Percentiles rank a stretch among this genome's conserved stretches.
Evolutionary conservation across 1,140 invertebrate genomes (phyloP).

Genomic region (Brachionus paranguensis): DNA sequence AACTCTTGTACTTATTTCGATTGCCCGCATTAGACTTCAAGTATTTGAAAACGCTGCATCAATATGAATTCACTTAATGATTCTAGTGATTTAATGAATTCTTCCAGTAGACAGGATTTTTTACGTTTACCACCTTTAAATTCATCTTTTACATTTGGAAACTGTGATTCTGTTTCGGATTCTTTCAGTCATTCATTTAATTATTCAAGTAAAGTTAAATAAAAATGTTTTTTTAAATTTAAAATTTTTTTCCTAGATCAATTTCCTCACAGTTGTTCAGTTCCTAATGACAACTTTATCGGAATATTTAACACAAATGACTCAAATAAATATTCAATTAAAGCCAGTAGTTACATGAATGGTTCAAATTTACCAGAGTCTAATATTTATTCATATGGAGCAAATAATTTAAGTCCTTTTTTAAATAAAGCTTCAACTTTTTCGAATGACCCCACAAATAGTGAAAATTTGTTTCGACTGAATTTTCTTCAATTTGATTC

Average conservation of each 20-base stretch:
- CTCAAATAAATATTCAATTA: not conserved
- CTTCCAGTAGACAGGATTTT: constrained; percentile 16
- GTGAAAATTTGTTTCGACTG: not conserved
- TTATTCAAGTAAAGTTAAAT: not conserved
- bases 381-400: not conserved
- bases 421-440: not conserved
- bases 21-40: not conserved
- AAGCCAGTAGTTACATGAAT: not conserved
- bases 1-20: constrained; percentile 28
- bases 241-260: not conserved
- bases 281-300: not conserved
- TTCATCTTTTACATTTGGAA: not conserved
- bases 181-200: not conserved
- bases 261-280: not conserved
- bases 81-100: not conserved
- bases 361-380: not conserved
- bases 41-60: not conserved
- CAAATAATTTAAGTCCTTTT: not conserved
- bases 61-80: not conserved
- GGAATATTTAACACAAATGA: not conserved
- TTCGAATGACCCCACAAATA: not conserved
- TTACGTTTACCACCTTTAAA: not conserved
- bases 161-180: not conserved
- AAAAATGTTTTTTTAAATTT: not conserved
- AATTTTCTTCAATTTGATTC: constrained; percentile 13